phyloP scores from a whole-genome alignment of 2,797 vertebrate species.

The Pristis pectinata region DNA sequence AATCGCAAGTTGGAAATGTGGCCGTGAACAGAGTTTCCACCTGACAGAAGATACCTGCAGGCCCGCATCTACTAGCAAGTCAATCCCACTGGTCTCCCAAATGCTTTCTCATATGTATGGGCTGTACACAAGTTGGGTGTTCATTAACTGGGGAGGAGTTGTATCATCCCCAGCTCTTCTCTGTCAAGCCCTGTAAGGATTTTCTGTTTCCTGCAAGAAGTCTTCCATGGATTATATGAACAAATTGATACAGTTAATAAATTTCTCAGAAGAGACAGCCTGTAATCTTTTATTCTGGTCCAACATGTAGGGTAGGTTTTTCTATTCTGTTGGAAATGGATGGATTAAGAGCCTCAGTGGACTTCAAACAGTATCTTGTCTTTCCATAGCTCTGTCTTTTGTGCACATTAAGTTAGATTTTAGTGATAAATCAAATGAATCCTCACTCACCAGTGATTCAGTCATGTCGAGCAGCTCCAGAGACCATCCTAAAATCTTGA shows the following conservation, averaged over 20 bases:
- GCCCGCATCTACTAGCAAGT: too few species aligned
- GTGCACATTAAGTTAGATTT: background rate
- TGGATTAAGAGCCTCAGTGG: background rate
- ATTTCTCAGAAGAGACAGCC: background rate
- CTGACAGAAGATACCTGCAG: too few species aligned
- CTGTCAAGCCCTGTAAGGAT: too few species aligned
- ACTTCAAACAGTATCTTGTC: background rate
- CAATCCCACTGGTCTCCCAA: too few species aligned
- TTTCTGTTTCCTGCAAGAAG: too few species aligned
- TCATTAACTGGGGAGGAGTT: too few species aligned
- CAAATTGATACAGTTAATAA: background rate
- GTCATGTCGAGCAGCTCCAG: background rate
- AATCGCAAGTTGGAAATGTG: too few species aligned
- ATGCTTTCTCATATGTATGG: too few species aligned
- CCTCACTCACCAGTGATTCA: background rate
- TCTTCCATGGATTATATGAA: background rate
- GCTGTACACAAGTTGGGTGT: too few species aligned
- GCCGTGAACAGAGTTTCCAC: too few species aligned
- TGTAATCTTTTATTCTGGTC: background rate
- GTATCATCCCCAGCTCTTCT: too few species aligned
- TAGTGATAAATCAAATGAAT: background rate
- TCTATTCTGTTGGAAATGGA: background rate
- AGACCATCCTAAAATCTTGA: background rate
- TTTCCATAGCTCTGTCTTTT: background rate
- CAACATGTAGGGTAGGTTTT: background rate